Conservation (phyloP, 92 coral and sea anemone genomes). For the Scolanthus callimorphus region DNA sequence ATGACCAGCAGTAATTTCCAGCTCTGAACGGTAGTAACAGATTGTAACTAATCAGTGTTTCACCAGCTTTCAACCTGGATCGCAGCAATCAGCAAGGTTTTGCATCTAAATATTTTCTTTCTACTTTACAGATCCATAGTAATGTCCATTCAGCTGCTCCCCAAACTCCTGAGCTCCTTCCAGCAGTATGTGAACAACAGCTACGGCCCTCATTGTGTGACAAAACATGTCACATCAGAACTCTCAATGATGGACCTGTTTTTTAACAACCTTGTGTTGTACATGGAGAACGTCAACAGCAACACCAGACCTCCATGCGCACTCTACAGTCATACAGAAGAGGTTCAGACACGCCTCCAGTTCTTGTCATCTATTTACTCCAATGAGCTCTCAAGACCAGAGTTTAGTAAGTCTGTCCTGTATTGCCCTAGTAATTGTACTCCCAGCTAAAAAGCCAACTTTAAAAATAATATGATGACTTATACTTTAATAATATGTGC, state of each 20-base stretch:
- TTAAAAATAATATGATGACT: too few species aligned
- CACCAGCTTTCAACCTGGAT: too few species aligned
- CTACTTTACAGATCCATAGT: constrained; percentile 88
- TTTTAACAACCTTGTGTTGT: constrained; percentile 69
- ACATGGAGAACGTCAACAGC: constrained; percentile 39
- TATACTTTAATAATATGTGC: too few species aligned
- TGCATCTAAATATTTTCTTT: too few species aligned
- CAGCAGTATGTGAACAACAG: constrained; percentile 77
- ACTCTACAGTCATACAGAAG: constrained; percentile 77
- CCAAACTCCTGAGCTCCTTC: constrained; percentile 90
- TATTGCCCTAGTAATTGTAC: too few species aligned
- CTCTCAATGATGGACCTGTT: constrained; percentile 87
- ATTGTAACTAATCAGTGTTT: too few species aligned
- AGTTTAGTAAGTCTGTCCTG: constrained; percentile 96
- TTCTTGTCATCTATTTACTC: constrained; percentile 91
- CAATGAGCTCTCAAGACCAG: constrained; percentile 84
- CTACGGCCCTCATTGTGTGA: constrained; percentile 92
- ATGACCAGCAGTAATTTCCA: too few species aligned
- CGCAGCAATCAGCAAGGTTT: too few species aligned
- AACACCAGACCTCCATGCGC: constrained; percentile 31
- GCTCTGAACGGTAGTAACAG: too few species aligned
- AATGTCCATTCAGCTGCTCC: constrained; percentile 92
- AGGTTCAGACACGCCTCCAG: constrained; percentile 90
- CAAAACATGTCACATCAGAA: constrained; percentile 83
- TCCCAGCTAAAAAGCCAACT: too few species aligned